These are phyloP conservation scores for Anas platyrhynchos DNA, from an alignment of 2,113 vertebrate species.

Conservation along the genomic window DNA sequence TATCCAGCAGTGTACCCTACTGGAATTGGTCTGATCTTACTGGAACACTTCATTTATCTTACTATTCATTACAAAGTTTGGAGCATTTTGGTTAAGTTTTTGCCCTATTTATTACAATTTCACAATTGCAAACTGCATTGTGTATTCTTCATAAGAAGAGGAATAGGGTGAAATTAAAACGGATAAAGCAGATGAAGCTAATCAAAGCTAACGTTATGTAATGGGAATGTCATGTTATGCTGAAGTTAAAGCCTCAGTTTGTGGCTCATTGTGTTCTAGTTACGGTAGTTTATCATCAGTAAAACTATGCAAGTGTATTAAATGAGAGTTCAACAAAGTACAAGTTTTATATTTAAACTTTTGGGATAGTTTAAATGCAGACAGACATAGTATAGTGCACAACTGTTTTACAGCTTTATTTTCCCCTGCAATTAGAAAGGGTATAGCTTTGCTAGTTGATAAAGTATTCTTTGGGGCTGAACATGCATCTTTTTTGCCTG, in stretches of 20 bases:
- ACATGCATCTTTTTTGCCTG: neutral
- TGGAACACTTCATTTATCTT: neutral
- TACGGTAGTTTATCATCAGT: neutral
- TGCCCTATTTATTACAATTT: neutral
- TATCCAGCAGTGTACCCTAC: neutral
- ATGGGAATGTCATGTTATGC: neutral
- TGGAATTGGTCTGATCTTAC: neutral
- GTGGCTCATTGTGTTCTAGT: neutral
- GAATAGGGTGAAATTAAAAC: neutral
- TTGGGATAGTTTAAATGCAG: neutral
- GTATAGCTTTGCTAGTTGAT: neutral
- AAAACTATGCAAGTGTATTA: neutral
- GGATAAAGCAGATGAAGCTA: neutral
- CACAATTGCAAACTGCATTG: neutral
- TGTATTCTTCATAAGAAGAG: neutral
- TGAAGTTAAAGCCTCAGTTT: neutral
- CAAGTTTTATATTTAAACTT: neutral
- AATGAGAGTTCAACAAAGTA: neutral
- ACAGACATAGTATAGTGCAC: neutral
- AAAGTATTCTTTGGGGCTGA: neutral
- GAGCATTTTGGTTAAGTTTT: neutral
- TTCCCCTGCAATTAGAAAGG: neutral
- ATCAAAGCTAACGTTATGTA: neutral
- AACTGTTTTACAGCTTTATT: neutral
- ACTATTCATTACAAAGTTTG: neutral